Base-by-base conservation (phyloP, 2,888 invertebrate species). In the Drosophila infuscata region DNA sequence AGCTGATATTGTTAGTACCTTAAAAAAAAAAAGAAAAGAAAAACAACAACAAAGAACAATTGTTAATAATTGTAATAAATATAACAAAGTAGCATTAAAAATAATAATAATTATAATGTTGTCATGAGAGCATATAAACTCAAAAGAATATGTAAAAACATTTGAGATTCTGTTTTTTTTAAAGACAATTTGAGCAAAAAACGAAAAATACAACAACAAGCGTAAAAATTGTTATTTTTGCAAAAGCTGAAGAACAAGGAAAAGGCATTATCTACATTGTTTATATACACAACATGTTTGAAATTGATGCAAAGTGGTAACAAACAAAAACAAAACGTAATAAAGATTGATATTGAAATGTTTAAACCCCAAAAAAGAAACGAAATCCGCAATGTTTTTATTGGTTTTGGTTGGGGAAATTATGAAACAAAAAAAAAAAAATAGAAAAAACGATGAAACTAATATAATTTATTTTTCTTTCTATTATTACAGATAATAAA, bases 1-100 rank as follows among this genome's bases (percentile, higher is more conserved):
- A 88, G 87, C 88, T 92, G 91, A 92, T 92, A 92, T 92, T 91
- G 92, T 92, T 92, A 92, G 92, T 92, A 92, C 92, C 93, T 92
- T 92, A 91, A 89, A 78, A 59, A 65, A 65, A 72, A 70, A 51
- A 30, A 84, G 62, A n/a, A 74, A 68, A 49, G 62, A 81, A 60
- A 63, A 69, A 60, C 15, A 83, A 75, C 59, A 66, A 81, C 38
- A 60, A 69, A 70, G 76, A 72, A 81, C 78, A 87, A 87, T 87
- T 76, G 77, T 74, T 80, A 85, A 88, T 81, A 88, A 79, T 76
- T 84, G 75, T 79, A 87, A 82, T 76, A 71, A 74, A 74, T 64
- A 81, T 30, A 56, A 52, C 53, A 62, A 73, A 66, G 79, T 82
- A 84, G 81, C 78, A 72, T 86, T 79, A 91, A 89, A 87, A 29